Conservation (phyloP, 2,888 invertebrate genomes). For the Mythimna ferrago region DNA sequence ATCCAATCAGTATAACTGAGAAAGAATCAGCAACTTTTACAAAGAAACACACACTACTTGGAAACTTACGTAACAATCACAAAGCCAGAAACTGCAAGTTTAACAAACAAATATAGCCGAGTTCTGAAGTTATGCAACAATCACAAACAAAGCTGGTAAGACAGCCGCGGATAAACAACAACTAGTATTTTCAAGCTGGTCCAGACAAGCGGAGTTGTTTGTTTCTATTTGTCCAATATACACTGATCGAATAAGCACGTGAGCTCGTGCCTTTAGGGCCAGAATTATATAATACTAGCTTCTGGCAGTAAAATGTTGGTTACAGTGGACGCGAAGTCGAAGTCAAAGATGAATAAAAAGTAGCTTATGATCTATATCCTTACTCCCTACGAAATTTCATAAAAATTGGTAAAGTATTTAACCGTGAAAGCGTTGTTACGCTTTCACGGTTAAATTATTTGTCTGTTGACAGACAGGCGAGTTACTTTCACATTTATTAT, state of each 20-base stretch:
- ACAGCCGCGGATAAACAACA: slow-evolving; percentile 11
- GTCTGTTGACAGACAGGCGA: too few species aligned
- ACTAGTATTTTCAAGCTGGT: slow-evolving; percentile 34
- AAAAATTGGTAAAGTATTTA: too few species aligned
- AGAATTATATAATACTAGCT: neutral
- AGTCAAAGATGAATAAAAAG: too few species aligned
- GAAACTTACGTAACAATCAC: too few species aligned
- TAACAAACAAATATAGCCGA: slow-evolving; percentile 1
- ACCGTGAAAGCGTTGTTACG: too few species aligned
- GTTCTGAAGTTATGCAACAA: slow-evolving; percentile 16
- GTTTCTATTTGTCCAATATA: slow-evolving; percentile 30
- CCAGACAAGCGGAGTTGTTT: slow-evolving; percentile 29
- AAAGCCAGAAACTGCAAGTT: neutral
- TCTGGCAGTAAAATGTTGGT: too few species aligned
- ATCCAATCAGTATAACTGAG: slow-evolving; percentile 17
- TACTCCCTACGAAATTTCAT: too few species aligned
- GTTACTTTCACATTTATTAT: too few species aligned
- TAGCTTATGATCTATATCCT: too few species aligned
- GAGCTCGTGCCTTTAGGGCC: slow-evolving; percentile 12
- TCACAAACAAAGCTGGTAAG: slow-evolving; percentile 12
- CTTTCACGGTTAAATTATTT: too few species aligned
- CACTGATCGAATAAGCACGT: slow-evolving; percentile 17
- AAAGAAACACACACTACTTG: slow-evolving; percentile 2
- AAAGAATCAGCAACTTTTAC: neutral
- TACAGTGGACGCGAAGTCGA: too few species aligned